phyloP scores from a whole-genome alignment of 2,888 invertebrate species.

The Lottia scabra region DNA sequence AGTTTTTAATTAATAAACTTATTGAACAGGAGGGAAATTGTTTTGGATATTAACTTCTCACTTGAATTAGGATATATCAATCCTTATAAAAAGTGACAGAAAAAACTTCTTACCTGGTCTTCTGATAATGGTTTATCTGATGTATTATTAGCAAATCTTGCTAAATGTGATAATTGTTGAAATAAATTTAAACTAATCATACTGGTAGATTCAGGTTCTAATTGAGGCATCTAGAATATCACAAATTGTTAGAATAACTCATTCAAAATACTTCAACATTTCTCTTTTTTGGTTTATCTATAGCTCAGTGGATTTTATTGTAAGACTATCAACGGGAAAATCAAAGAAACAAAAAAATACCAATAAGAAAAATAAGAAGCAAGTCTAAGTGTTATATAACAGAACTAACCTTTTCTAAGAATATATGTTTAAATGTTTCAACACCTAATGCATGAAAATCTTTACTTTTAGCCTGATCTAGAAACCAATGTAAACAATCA shows the following conservation, averaged over 20 bases:
- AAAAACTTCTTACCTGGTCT: slow-evolving; percentile 69
- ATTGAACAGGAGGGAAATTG: no score
- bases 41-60: no score
- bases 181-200: slow-evolving; percentile 92
- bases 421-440: slow-evolving; percentile 88
- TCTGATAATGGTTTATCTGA: slow-evolving; percentile 72
- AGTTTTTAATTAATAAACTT: no score
- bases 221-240: slow-evolving; percentile 77
- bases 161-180: slow-evolving; percentile 86
- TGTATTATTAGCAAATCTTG: slow-evolving; percentile 80
- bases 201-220: slow-evolving; percentile 89
- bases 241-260: no score
- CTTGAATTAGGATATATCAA: no score
- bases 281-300: no score
- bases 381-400: no score
- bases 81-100: background rate
- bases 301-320: no score
- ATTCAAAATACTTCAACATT: no score
- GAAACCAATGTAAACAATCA: slow-evolving; percentile 92
- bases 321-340: no score
- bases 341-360: no score
- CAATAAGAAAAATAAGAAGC: no score
- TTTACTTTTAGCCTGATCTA: slow-evolving; percentile 87
- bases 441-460: slow-evolving; percentile 91
- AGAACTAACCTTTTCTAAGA: slow-evolving; percentile 78